These are phyloP conservation scores for Columba janthina DNA, from an alignment of 2,113 vertebrate species.

Conservation along the genomic window DNA sequence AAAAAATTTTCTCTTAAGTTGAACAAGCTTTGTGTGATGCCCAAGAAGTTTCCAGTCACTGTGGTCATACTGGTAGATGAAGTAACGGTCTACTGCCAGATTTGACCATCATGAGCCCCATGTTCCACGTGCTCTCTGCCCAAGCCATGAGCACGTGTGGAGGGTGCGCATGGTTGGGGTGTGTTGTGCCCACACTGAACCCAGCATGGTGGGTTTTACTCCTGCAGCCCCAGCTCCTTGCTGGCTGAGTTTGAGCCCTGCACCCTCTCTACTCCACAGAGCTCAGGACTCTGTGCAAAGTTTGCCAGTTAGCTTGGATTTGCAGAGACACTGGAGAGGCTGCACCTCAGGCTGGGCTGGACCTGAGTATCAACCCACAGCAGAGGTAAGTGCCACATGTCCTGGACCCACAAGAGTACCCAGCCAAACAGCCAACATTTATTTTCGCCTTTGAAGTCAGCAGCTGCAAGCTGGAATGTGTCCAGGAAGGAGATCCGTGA, in stretches of 20 bases:
- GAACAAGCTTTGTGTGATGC: neutral
- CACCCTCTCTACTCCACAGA: neutral
- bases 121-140: neutral
- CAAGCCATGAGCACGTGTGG: fast-evolving
- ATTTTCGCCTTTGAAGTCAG: neutral
- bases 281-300: neutral
- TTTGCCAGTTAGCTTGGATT: neutral
- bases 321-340: neutral
- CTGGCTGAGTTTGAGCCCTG: neutral
- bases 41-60: neutral
- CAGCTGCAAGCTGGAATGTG: neutral
- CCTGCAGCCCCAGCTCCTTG: neutral
- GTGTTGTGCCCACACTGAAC: neutral
- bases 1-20: neutral
- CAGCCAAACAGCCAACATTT: neutral
- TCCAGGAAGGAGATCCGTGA: neutral
- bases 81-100: neutral
- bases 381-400: neutral
- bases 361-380: neutral
- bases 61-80: neutral
- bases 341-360: neutral
- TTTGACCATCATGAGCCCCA: neutral
- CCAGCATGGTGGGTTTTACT: fast-evolving
- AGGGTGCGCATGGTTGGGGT: neutral
- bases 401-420: neutral